A percentile compares a stretch with the other conserved stretches of the same genome.
phyloP scores from a whole-genome alignment of 2,797 vertebrate species.

The Eidolon dupreanum region DNA sequence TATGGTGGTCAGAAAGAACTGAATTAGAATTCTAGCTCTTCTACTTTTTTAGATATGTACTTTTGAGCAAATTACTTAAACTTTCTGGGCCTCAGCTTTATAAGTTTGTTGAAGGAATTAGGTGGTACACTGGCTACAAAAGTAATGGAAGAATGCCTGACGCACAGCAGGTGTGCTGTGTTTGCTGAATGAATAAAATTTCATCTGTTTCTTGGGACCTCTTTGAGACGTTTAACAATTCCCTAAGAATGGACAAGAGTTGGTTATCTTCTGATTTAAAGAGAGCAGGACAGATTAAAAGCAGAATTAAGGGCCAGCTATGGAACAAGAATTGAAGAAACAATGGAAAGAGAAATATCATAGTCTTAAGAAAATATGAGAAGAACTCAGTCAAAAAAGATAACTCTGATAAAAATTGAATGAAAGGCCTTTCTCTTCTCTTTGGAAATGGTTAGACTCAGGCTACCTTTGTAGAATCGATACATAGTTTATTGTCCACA shows the following conservation, averaged over 20 bases:
- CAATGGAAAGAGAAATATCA: neutral
- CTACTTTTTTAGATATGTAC: neutral
- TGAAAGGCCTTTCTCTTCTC: neutral
- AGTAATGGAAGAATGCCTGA: neutral
- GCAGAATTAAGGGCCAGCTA: neutral
- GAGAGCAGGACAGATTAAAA: neutral
- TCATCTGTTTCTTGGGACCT: neutral
- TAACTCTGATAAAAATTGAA: neutral
- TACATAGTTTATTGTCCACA: neutral
- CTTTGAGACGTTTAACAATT: neutral
- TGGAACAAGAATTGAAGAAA: neutral
- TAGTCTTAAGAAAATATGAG: neutral
- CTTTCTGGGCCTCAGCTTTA: neutral
- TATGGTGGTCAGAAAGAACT: neutral
- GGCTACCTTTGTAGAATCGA: neutral
- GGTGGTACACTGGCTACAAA: neutral
- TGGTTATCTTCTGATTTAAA: neutral
- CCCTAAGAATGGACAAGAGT: neutral
- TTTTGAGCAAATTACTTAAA: neutral
- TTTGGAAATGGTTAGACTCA: neutral
- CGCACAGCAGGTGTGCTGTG: neutral
- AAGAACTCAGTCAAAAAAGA: neutral
- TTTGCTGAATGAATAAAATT: neutral
- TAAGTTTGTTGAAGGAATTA: neutral
- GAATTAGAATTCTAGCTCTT: constrained; percentile 25